Percentiles rank a stretch among this genome's conserved stretches.
Evolutionary conservation across 2,888 invertebrate genomes (phyloP).

Genomic region (Mongoloraphidia duomilia): DNA sequence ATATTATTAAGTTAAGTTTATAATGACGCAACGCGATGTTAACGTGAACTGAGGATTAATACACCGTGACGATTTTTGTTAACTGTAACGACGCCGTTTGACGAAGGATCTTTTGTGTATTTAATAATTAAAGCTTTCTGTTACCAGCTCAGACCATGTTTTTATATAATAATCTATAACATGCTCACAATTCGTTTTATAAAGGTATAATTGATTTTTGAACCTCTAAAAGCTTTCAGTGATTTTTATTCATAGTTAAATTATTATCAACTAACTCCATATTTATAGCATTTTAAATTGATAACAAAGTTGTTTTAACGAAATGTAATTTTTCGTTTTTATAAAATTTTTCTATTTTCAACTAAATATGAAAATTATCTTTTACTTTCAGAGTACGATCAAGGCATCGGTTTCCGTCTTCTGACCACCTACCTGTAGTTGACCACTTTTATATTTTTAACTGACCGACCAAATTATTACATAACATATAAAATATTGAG

Average conservation of each 20-base stretch:
- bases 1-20: too few species aligned
- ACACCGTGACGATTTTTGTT: too few species aligned
- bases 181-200: neutral
- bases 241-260: neutral
- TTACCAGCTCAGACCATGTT: neutral
- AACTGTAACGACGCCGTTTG: neutral
- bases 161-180: neutral
- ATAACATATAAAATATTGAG: too few species aligned
- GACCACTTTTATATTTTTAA: neutral
- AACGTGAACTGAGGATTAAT: too few species aligned
- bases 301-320: neutral
- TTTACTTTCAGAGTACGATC: neutral
- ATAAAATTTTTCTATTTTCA: too few species aligned
- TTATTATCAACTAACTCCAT: neutral
- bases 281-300: neutral
- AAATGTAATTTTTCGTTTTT: too few species aligned
- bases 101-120: neutral
- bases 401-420: neutral
- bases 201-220: neutral
- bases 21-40: too few species aligned
- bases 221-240: neutral
- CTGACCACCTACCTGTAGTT: neutral
- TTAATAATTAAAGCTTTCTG: conserved; percentile 4
- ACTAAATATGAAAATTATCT: too few species aligned
- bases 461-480: neutral